These are phyloP conservation scores for Epinotia ramella DNA, from an alignment of 2,888 invertebrate genomes.

Conservation along the genomic window DNA sequence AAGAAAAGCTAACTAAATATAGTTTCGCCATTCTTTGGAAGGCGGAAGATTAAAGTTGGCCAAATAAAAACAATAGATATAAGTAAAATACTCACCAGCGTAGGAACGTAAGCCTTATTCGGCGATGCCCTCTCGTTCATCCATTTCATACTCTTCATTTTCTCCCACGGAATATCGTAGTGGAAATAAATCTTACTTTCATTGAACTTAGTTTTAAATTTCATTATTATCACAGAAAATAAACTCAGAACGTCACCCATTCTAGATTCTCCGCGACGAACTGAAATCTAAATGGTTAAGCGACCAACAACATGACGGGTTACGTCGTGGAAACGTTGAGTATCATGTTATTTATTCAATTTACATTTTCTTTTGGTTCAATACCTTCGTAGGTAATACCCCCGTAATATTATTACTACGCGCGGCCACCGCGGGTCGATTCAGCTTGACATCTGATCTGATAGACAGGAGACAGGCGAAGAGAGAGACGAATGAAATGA, in stretches of 20 bases:
- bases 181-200: slow-evolving; percentile 79
- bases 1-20: slow-evolving; percentile 31
- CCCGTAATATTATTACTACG: slow-evolving; percentile 38
- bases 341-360: slow-evolving; percentile 73
- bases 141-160: slow-evolving; percentile 87
- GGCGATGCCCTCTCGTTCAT: slow-evolving; percentile 91
- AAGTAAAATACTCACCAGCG: slow-evolving; percentile 79
- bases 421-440: slow-evolving; percentile 62
- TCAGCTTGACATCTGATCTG: slow-evolving; percentile 53
- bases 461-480: neutral
- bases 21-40: slow-evolving; percentile 36
- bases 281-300: slow-evolving; percentile 72
- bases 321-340: slow-evolving; percentile 62
- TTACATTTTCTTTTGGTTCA: slow-evolving; percentile 65
- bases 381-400: slow-evolving; percentile 26
- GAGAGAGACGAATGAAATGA: slow-evolving; percentile 23
- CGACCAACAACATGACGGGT: slow-evolving; percentile 67
- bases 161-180: slow-evolving; percentile 78
- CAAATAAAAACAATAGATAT: slow-evolving; percentile 37
- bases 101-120: slow-evolving; percentile 94
- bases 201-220: slow-evolving; percentile 83
- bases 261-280: slow-evolving; percentile 58
- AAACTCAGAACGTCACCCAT: slow-evolving; percentile 83
- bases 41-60: slow-evolving; percentile 28
- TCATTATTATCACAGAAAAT: slow-evolving; percentile 83